Evolutionary conservation across 92 coral and sea anemone species (phyloP), one percentile per base, ranked within the genome.

Genomic region (Porites rus): DNA sequence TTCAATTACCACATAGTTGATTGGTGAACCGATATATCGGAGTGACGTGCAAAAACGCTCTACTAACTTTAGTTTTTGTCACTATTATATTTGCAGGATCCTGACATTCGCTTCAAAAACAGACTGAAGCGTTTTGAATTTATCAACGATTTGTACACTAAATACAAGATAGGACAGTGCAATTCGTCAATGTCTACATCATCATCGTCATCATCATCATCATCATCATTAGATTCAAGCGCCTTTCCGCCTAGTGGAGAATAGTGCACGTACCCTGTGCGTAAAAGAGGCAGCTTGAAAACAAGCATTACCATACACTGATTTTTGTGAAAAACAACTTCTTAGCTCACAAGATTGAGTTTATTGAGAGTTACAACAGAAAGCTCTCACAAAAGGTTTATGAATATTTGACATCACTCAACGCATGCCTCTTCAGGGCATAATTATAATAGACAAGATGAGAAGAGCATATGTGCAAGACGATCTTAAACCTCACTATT

Each of bases 91-190:
- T 76, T 53, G 7, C 65, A 85, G 88, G 84, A 85, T 75, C 88
- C 88, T 18, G 88, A 85, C 50, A 46, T 70, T 38, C 66, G 88
- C 51, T 85, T 85, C 14, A 56, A 59, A 76, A 85, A 85, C 51
- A 76, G 88, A 76, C 82, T 85, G 4, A 65, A 85, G 66, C 88
- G 88, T 31, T 85, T 85, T 11, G 88, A 85, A 69, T 85, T 85
- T 46, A 76, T 85, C 50, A 85, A 83, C 9, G 88, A 85, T 56
- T 43, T 85, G 24, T 77, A 76, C 69, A 66, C 51, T 25, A 85
- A 76, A 68, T 46, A 85, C 88, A 85, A 56, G 70, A 66, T 85
- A 14, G 88, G 87, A 1, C 72, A 24, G 1, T 83, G 87, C 74
- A 83, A 83, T 63, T 24, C 21, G 8, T 28, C 72, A 50, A 11